Conservation (phyloP, 2,797 vertebrate genomes). For the Karalla daura region DNA sequence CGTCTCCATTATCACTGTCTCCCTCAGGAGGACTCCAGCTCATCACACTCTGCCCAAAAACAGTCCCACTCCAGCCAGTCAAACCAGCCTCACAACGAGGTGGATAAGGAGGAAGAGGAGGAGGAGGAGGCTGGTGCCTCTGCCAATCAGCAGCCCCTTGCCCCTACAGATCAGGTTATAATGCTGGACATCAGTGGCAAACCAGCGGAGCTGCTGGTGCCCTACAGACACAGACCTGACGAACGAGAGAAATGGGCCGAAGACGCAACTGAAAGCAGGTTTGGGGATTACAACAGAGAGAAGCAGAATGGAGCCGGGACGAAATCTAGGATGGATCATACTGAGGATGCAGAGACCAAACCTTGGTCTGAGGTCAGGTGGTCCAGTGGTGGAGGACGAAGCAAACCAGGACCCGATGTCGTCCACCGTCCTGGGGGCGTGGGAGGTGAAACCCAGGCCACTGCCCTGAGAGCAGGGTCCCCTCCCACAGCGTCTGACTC, state of each 20-base stretch:
- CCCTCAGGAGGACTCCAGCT: slow-evolving; percentile 13
- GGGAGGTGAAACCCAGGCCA: slow-evolving; percentile 11
- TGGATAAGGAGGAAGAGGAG: no score
- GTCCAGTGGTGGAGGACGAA: no score
- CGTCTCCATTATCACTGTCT: slow-evolving; percentile 58
- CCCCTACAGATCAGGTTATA: slow-evolving; percentile 40
- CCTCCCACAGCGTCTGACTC: slow-evolving; percentile 15
- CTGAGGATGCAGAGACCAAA: slow-evolving; percentile 5
- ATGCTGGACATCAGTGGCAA: slow-evolving; percentile 60
- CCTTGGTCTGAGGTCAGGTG: no score
- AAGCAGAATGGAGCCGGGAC: slow-evolving; percentile 9
- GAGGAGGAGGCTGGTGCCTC: slow-evolving; percentile 16
- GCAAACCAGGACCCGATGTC: not conserved
- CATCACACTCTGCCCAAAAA: slow-evolving; percentile 14
- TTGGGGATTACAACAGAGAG: not conserved
- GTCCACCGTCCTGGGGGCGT: not conserved
- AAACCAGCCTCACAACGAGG: slow-evolving; percentile 21
- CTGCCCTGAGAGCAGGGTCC: slow-evolving; percentile 17
- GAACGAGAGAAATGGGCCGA: not conserved
- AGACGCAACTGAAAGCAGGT: not conserved
- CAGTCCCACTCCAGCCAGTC: not conserved
- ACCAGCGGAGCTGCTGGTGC: slow-evolving; percentile 45
- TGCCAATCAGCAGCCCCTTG: slow-evolving; percentile 17
- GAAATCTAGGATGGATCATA: not conserved
- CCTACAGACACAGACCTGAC: slow-evolving; percentile 28